Evolutionary conservation across 2,888 invertebrate species (phyloP).

Genomic region (Allolobophora icterica): DNA sequence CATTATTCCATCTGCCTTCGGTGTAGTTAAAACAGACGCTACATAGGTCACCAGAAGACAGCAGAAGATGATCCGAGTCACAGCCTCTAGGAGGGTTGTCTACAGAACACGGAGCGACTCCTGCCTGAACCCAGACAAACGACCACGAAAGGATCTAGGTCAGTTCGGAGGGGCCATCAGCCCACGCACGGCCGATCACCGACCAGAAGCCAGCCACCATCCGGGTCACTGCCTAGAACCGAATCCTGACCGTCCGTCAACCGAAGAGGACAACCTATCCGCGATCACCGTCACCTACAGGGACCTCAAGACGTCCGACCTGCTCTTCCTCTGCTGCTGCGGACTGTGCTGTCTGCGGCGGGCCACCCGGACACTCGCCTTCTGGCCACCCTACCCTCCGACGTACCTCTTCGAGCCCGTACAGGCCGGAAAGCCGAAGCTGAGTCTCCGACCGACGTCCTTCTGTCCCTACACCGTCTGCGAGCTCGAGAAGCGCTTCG

Average conservation of each 20-base stretch:
- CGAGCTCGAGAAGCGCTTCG: neutral
- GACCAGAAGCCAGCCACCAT: neutral
- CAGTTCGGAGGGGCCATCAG: neutral
- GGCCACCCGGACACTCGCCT: neutral
- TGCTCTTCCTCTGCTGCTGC: conserved; percentile 19
- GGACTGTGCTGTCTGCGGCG: neutral
- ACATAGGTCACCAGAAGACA: neutral
- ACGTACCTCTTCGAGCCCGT: neutral
- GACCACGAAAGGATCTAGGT: neutral
- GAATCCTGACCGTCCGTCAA: neutral
- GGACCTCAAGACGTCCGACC: neutral
- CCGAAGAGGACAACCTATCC: neutral
- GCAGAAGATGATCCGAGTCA: neutral
- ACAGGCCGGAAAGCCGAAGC: neutral
- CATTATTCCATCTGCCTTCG: too few relatives aligned
- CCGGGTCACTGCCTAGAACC: neutral
- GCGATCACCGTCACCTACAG: neutral
- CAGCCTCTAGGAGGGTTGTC: neutral
- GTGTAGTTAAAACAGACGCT: too few relatives aligned
- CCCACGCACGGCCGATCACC: neutral
- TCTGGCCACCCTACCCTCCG: neutral
- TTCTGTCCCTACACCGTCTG: neutral
- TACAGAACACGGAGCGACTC: neutral
- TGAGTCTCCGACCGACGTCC: neutral
- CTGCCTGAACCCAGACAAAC: neutral